phyloP scores from a whole-genome alignment of 2,113 vertebrate genomes.

The Sitta europaea region DNA sequence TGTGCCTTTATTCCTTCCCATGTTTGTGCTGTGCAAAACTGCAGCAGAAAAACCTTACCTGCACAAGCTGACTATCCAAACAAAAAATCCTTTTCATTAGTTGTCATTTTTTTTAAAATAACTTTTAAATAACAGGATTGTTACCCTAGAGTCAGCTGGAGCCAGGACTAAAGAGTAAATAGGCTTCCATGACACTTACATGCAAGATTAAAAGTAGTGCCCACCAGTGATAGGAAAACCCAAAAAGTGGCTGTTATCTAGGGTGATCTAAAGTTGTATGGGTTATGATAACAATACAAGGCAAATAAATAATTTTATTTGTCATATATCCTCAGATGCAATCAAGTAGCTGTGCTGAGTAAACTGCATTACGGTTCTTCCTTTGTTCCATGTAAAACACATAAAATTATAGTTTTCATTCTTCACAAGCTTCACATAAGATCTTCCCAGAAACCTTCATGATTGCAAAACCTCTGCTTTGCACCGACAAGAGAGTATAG shows the following conservation, averaged over 20 bases:
- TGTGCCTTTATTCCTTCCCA: neutral
- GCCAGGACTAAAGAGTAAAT: neutral
- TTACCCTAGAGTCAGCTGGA: neutral
- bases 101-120: neutral
- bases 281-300: neutral
- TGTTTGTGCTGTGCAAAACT: neutral
- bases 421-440: neutral
- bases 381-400: neutral
- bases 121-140: neutral
- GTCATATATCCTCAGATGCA: neutral
- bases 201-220: neutral
- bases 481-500: fast-evolving
- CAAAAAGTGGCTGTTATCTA: fast-evolving
- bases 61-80: neutral
- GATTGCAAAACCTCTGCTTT: neutral
- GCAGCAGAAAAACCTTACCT: neutral
- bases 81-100: neutral
- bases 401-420: neutral
- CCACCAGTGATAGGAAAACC: neutral
- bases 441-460: neutral
- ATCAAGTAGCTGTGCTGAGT: neutral
- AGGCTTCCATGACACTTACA: neutral
- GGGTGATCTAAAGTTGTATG: neutral
- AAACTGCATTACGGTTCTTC: neutral
- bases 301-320: neutral